Percentiles rank a stretch among this genome's conserved stretches.
Conservation (phyloP, 1,140 invertebrate genomes). For the Cyphomyrmex costatus region DNA sequence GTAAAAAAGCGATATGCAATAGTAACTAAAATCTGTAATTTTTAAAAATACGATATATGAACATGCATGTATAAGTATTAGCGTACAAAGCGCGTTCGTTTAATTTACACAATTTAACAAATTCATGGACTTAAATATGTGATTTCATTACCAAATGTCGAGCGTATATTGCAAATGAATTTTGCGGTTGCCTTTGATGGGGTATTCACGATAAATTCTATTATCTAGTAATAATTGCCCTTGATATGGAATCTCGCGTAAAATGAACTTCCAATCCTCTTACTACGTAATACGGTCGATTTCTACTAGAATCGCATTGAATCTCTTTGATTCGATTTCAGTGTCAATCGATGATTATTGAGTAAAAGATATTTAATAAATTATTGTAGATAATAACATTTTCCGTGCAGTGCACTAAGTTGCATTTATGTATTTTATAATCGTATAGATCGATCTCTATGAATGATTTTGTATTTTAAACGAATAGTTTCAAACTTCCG, state of each 20-base stretch:
- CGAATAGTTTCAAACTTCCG: not conserved
- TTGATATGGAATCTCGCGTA: not conserved
- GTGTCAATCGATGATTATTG: conserved; percentile 29
- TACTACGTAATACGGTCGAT: conserved; percentile 12
- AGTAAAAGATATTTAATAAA: not conserved
- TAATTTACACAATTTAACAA: conserved; percentile 4
- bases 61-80: not conserved
- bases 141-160: conserved; percentile 21
- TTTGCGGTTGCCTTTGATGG: conserved; percentile 32
- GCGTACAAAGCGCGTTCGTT: not conserved
- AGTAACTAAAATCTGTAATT: not conserved
- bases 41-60: conserved; percentile 1
- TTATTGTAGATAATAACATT: not conserved
- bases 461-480: not conserved
- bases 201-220: conserved; percentile 61
- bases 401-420: not conserved
- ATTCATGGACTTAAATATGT: not conserved
- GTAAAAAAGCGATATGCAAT: not conserved
- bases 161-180: conserved; percentile 32
- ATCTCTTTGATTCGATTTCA: not conserved
- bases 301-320: not conserved
- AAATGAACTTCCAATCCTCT: conserved; percentile 58
- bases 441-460: not conserved
- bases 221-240: conserved; percentile 31
- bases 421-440: conserved; percentile 1